Base-by-base conservation (phyloP, 2,113 vertebrate species). In the Coregonus clupeaformis region DNA sequence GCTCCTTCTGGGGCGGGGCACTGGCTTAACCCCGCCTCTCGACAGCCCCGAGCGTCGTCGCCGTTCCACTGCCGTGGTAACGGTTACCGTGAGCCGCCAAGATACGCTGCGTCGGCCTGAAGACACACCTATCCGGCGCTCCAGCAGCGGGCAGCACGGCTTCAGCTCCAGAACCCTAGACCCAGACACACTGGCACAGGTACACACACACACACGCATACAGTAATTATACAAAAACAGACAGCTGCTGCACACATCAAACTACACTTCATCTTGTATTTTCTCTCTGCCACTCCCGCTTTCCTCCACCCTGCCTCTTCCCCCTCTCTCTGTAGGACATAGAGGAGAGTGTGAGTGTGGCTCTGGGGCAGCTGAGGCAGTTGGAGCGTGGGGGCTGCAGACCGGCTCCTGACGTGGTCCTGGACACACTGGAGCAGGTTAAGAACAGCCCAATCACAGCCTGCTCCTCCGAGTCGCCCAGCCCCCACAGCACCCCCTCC, bases 351-450 rank as follows among this genome's bases (percentile, higher is more conserved):
- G 97, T 99, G 95, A 98, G 94, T 25, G 94, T 95, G 0, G 97
- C 96, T 0, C 90, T 99, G 84, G 98, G 96, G 0, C 97, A 98
- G 89, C 90, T 98, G 42, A 92, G 96, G 24, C 96, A 98, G 86
- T 90, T 98, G 77, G 97, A 98, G 86, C 92, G 96, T 5, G 96
- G 97, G 84, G 96, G 95, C 78, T 95, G 95, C 3, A 94, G 97
- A 45, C 95, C 97, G 0, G 94, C 97, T 1, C 97, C 97, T 0
- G 98, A 99, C 0, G 96, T 99, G 4, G 98, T 99, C n/a, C 89
- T 99, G 89, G 98, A 99, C 88, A 98, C 98, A 16, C 86, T 99
- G 91, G 98, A 99, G 68, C 97, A 98, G 85, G 89, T 97, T 87
- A 99, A 99, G 68, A 97, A 96, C 81, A 87, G 91, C 20, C 93